phyloP scores from a whole-genome alignment of 1,140 invertebrate species.

The Homalodisca vitripennis region DNA sequence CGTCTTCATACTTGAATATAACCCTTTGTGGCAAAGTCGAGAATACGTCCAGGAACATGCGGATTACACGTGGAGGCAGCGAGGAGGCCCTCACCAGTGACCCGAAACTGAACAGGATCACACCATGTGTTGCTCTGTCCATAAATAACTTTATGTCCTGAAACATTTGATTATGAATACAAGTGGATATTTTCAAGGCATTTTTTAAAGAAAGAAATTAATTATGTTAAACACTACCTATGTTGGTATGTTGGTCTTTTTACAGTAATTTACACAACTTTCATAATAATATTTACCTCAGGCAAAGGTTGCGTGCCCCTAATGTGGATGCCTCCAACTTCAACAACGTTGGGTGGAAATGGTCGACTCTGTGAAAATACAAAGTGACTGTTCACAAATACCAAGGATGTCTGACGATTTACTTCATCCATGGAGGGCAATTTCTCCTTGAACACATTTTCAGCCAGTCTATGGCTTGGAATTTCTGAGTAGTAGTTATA shows the following conservation, averaged over 20 bases:
- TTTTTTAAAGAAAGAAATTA: too few relatives aligned
- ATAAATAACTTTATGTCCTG: background rate
- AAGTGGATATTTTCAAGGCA: too few relatives aligned
- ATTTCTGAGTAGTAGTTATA: conserved; percentile 23
- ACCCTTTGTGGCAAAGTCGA: background rate
- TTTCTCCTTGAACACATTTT: conserved; percentile 55
- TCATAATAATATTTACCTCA: conserved; percentile 48
- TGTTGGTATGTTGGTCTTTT: too few relatives aligned
- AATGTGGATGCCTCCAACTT: conserved; percentile 58
- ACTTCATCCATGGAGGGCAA: conserved; percentile 53
- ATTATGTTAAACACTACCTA: too few relatives aligned
- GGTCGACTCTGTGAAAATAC: conserved; percentile 54
- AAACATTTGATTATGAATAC: too few relatives aligned
- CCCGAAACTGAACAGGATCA: conserved; percentile 48
- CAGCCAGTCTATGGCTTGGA: conserved; percentile 25
- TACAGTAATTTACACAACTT: too few relatives aligned
- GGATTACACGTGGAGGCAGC: conserved; percentile 36
- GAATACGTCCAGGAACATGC: background rate
- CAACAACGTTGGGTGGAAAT: conserved; percentile 59
- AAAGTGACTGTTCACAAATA: conserved; percentile 45
- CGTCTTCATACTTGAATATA: conserved; percentile 1
- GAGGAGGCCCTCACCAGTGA: conserved; percentile 40
- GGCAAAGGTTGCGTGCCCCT: conserved; percentile 53
- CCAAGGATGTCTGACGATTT: conserved; percentile 33
- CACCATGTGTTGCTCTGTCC: conserved; percentile 43